These are phyloP conservation scores for Coreoperca whiteheadi DNA, from an alignment of 2,113 vertebrate genomes.

Conservation along the genomic window DNA sequence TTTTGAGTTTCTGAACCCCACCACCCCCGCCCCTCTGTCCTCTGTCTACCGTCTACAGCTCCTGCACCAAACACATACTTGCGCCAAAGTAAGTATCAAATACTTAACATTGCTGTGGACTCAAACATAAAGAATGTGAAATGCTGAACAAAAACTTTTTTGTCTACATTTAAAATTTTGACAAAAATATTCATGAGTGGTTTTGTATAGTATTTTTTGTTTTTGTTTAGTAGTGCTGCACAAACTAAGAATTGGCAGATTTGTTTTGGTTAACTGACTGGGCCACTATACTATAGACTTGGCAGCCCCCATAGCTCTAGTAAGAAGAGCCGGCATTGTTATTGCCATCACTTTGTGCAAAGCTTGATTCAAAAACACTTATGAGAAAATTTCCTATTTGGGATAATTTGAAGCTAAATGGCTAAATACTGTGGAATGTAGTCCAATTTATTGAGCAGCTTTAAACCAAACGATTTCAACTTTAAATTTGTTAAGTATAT, in stretches of 20 bases:
- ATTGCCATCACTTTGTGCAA: not conserved
- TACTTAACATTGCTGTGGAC: not conserved
- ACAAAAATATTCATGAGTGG: not conserved
- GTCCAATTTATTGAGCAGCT: not conserved
- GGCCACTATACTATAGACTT: not conserved
- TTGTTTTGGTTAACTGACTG: not conserved
- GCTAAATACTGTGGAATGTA: not conserved
- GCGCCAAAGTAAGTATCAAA: not conserved
- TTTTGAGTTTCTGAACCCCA: conserved; percentile 65
- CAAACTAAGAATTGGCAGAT: not conserved
- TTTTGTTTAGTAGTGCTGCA: not conserved
- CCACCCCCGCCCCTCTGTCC: conserved; percentile 8
- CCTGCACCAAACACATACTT: not conserved
- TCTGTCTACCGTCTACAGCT: conserved; percentile 5
- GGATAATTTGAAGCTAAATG: not conserved
- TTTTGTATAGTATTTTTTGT: not conserved
- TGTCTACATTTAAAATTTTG: not conserved
- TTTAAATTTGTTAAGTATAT: not conserved
- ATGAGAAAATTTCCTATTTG: not conserved
- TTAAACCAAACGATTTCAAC: not conserved
- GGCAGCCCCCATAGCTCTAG: too few species aligned
- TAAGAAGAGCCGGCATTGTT: not conserved
- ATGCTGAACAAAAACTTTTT: not conserved
- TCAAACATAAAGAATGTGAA: not conserved
- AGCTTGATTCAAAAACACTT: not conserved